Base-by-base conservation (phyloP, 2,113 vertebrate species). In the Symphodus melops region DNA sequence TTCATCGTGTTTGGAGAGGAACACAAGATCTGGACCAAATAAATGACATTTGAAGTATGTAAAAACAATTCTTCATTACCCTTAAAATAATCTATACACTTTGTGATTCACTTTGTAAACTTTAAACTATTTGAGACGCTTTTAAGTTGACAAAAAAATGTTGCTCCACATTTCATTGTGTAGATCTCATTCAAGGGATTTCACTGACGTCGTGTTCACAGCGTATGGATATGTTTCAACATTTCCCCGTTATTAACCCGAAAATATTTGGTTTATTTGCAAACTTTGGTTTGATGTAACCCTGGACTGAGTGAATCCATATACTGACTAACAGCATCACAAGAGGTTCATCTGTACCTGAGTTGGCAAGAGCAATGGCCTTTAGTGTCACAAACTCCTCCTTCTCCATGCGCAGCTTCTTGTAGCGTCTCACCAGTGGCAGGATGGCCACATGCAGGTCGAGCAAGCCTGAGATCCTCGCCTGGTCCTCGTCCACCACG, bases 301-400 rank as follows among this genome's bases (percentile, higher is more conserved):
- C 28, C 6, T 42, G 41, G 9, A 9, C 12, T 9, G 12, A 9
- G 12, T 42, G 41, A 42, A 14, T 44, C 12, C 11, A 44, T 14
- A 44, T 14, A 44, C 14, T 44, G 10, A 12, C 23, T 21, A 33
- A 19, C 52, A 33, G 28, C 8, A 41, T 7, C 8, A 23, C 1
- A 4, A 13, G 36, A 48, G 25, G 37, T 6, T 23, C 10, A 17
- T 37, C 8, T 52, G 55, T 74, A 98, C 96, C 97, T 84, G 97
- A 97, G 82, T 98, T 98, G 80, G 96, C 95, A 0, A 98, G 95
- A 16, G 96, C 97, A 83, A 98, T 94, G 81, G 96, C 96, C 86
- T 98, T 98, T 70, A 98, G 97, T 0, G 96, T 96, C 88, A 98
- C 96, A 52, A 98, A 97, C 81, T 98, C 97, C 86, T 98, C 97